Conservation (phyloP, 2,888 invertebrate species). For the Drosophila recens region DNA sequence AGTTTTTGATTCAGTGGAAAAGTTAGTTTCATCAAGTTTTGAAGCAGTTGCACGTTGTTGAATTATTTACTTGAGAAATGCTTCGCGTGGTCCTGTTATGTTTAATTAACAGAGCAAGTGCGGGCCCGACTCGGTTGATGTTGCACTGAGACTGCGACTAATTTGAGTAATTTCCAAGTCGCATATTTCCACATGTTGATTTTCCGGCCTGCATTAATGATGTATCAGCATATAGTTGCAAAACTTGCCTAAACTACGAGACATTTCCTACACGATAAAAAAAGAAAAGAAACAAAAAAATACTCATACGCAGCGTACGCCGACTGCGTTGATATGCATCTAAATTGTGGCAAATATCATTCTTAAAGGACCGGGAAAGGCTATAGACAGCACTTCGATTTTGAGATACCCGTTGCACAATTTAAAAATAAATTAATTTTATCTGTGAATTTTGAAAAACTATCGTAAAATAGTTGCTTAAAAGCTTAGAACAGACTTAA, state of each 20-base stretch:
- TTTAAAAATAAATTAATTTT: too few relatives aligned
- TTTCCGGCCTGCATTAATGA: conserved; percentile 68
- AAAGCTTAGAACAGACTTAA: too few relatives aligned
- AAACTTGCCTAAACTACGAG: conserved; percentile 29
- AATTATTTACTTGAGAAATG: conserved; percentile 68
- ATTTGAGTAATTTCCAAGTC: conserved; percentile 8
- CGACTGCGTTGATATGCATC: conserved; percentile 26
- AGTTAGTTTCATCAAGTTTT: conserved; percentile 54
- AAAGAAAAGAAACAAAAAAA: conserved; percentile 4
- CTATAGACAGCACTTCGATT: too few relatives aligned
- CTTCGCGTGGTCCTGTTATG: conserved; percentile 47
- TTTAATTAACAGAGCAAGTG: conserved; percentile 55
- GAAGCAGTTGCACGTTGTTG: conserved; percentile 35
- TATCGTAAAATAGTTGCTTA: too few relatives aligned
- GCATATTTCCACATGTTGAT: conserved; percentile 50
- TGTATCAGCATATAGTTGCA: conserved; percentile 11
- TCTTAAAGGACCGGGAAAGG: too few relatives aligned
- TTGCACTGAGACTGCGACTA: conserved; percentile 10
- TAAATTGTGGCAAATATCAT: conserved; percentile 28
- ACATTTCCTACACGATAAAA: not conserved
- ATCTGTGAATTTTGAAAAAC: too few relatives aligned
- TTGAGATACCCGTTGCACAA: too few relatives aligned
- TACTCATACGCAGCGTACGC: conserved; percentile 50
- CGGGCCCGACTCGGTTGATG: not conserved
- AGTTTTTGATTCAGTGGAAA: conserved; percentile 55